Conservation (phyloP, 92 coral and sea anemone species). For the Paragorgia papillata region DNA sequence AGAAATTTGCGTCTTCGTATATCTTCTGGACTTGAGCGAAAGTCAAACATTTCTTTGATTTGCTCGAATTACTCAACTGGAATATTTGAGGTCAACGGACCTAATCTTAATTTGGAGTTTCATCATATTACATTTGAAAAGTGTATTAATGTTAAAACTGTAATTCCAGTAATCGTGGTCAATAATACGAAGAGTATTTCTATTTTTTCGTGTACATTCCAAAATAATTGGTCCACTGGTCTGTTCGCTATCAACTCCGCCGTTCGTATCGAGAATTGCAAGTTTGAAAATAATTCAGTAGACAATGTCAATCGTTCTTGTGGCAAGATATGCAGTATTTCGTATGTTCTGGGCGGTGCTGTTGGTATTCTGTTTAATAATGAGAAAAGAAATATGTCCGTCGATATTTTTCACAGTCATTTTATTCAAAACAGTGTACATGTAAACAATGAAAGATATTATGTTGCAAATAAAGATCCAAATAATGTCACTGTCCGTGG, state of each 20-base stretch:
- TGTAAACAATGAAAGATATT: slow-evolving; percentile 57
- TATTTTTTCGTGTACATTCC: slow-evolving; percentile 63
- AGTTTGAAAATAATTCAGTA: slow-evolving; percentile 68
- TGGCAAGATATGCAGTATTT: slow-evolving; percentile 4
- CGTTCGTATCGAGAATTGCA: slow-evolving; percentile 55
- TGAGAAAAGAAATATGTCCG: slow-evolving; percentile 29
- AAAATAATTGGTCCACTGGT: slow-evolving; percentile 67
- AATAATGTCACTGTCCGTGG: neutral
- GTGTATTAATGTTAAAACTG: slow-evolving; percentile 67
- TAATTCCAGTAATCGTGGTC: slow-evolving; percentile 45
- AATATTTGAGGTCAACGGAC: slow-evolving; percentile 33
- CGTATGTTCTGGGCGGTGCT: slow-evolving; percentile 47
- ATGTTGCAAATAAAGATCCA: slow-evolving; percentile 35
- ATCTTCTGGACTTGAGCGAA: slow-evolving; percentile 29
- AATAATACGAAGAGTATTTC: slow-evolving; percentile 67
- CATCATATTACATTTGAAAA: slow-evolving; percentile 60
- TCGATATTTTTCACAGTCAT: slow-evolving; percentile 19
- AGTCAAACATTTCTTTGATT: slow-evolving; percentile 12
- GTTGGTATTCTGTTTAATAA: slow-evolving; percentile 23
- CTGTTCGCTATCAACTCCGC: slow-evolving; percentile 74
- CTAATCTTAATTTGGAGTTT: slow-evolving; percentile 17
- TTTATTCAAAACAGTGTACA: slow-evolving; percentile 73
- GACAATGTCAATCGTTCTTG: slow-evolving; percentile 36
- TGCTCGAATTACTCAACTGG: slow-evolving; percentile 50
- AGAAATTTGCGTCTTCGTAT: slow-evolving; percentile 10